These are phyloP conservation scores for Indicator maculatus DNA, from an alignment of 2,113 vertebrate species.

Conservation along the genomic window DNA sequence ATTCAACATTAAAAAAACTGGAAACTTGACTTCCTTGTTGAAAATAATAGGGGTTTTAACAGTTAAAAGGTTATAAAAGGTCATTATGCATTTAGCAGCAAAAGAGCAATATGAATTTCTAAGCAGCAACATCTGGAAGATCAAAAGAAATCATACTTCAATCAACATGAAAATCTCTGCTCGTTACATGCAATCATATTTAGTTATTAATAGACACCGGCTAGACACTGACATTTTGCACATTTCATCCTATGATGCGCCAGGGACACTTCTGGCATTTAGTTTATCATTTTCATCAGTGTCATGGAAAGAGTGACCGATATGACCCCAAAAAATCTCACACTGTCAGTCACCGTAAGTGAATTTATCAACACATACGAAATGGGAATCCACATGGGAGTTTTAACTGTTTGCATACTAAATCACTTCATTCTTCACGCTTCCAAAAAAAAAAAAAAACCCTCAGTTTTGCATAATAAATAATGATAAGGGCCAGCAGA, in stretches of 20 bases:
- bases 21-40: constrained; percentile 1
- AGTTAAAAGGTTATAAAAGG: constrained; percentile 73
- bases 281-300: constrained; percentile 84
- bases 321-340: constrained; percentile 84
- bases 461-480: constrained; percentile 91
- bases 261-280: constrained; percentile 88
- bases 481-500: constrained; percentile 85
- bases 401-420: constrained; percentile 90
- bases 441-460: constrained; percentile 80
- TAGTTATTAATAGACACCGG: constrained; percentile 83
- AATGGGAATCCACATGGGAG: constrained; percentile 82
- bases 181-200: constrained; percentile 82
- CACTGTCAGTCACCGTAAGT: constrained; percentile 90
- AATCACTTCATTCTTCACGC: constrained; percentile 89
- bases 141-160: constrained; percentile 81
- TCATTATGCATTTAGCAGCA: constrained; percentile 66
- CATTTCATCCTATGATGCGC: constrained; percentile 81
- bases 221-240: constrained; percentile 82
- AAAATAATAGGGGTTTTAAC: constrained; percentile 51
- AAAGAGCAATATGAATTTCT: constrained; percentile 76
- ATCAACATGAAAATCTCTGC: constrained; percentile 82
- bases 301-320: constrained; percentile 80
- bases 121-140: constrained; percentile 83
- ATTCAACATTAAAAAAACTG: neutral
- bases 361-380: constrained; percentile 89